These are phyloP conservation scores for Aphaenogaster floridana DNA, from an alignment of 1,140 invertebrate species.

Conservation along the genomic window DNA sequence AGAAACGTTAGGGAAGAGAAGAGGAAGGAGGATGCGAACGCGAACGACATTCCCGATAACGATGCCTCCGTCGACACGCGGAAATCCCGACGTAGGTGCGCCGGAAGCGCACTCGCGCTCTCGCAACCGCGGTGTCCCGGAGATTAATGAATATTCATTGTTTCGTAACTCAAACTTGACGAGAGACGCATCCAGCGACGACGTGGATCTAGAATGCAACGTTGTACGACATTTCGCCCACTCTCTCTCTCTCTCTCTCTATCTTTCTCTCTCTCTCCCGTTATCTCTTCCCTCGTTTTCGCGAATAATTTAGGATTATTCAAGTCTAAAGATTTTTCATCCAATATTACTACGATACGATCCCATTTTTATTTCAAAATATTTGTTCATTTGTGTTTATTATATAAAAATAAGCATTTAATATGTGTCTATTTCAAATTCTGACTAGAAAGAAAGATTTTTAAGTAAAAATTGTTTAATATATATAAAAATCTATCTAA, in stretches of 20 bases:
- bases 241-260: slow-evolving; percentile 7
- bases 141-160: slow-evolving; percentile 86
- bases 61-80: slow-evolving; percentile 54
- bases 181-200: slow-evolving; percentile 69
- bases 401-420: slow-evolving; percentile 4
- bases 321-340: slow-evolving; percentile 7
- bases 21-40: slow-evolving; percentile 44
- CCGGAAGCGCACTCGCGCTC: slow-evolving; percentile 60
- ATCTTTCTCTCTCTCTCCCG: not conserved
- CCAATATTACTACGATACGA: not conserved
- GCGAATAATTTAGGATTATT: slow-evolving; percentile 4
- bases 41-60: slow-evolving; percentile 61
- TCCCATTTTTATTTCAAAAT: not conserved
- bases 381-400: not conserved
- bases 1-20: slow-evolving; percentile 24
- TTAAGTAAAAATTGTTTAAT: not conserved
- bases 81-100: slow-evolving; percentile 62
- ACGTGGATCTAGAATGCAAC: slow-evolving; percentile 55
- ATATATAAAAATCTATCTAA: slow-evolving; percentile 5
- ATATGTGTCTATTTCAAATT: not conserved
- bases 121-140: slow-evolving; percentile 71
- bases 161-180: slow-evolving; percentile 83
- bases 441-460: not conserved
- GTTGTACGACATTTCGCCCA: slow-evolving; percentile 36
- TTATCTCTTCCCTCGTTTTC: not conserved